A percentile compares a stretch with the other conserved stretches of the same genome.
phyloP scores from a whole-genome alignment of 2,113 vertebrate species.

The rabbit (Oryctolagus cuniculus) region mOryCun1.1 NC_091438.1:15167501-15168000 shows the following conservation, averaged over 20 bases:
- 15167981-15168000: constrained; percentile 14
- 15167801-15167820: too few species aligned
- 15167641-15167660: too few species aligned
- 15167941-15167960: not conserved
- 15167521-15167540: too few species aligned
- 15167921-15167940: not conserved
- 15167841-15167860: too few species aligned
- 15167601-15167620: constrained; percentile 41
- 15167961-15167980: not conserved
- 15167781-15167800: not conserved
- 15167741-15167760: too few species aligned
- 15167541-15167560: too few species aligned
- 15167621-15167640: not conserved
- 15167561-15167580: too few species aligned
- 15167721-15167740: constrained; percentile 1
- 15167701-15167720: not conserved
- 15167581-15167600: not conserved
- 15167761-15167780: not conserved
- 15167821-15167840: too few species aligned
- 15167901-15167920: not conserved
- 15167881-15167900: not conserved
- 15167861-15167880: not conserved
- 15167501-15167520: too few species aligned
- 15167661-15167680: too few species aligned
- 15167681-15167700: not conserved